A percentile compares a stretch with the other conserved stretches of the same genome.
These are phyloP conservation scores for Pogonocichla stellata DNA, from an alignment of 2,113 vertebrate species.

Conservation along the genomic window DNA sequence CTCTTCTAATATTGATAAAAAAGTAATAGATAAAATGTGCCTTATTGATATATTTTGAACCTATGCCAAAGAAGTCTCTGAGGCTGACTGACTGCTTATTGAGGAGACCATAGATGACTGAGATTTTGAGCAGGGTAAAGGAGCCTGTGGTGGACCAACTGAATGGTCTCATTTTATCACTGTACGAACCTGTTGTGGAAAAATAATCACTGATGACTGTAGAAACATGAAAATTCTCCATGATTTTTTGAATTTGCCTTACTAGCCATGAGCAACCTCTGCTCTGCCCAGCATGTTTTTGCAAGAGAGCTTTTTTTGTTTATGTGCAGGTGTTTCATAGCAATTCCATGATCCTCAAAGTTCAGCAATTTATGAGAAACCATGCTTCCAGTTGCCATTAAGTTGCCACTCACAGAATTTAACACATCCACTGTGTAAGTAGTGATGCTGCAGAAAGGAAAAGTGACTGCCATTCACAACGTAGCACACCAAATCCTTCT, in stretches of 20 bases:
- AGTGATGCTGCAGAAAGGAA: not conserved
- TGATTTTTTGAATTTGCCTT: not conserved
- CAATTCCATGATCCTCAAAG: not conserved
- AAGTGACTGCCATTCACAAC: not conserved
- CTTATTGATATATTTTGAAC: not conserved
- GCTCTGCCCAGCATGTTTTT: not conserved
- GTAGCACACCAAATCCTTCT: not conserved
- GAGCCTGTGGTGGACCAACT: not conserved
- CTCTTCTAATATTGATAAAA: not conserved
- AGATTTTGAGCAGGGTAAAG: not conserved
- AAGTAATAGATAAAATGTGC: not conserved
- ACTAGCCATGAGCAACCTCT: not conserved
- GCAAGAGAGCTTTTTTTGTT: not conserved
- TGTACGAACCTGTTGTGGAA: accelerated
- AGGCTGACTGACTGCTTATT: not conserved
- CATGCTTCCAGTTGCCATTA: not conserved
- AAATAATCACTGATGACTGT: not conserved
- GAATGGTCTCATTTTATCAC: not conserved
- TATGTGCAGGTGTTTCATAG: not conserved
- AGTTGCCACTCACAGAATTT: not conserved
- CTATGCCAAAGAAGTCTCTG: not conserved
- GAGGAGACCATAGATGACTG: not conserved
- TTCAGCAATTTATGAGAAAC: not conserved
- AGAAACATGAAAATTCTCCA: not conserved
- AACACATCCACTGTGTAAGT: too few species aligned